Base-by-base conservation (phyloP, 2,113 vertebrate species). In the Steatornis caripensis region DNA sequence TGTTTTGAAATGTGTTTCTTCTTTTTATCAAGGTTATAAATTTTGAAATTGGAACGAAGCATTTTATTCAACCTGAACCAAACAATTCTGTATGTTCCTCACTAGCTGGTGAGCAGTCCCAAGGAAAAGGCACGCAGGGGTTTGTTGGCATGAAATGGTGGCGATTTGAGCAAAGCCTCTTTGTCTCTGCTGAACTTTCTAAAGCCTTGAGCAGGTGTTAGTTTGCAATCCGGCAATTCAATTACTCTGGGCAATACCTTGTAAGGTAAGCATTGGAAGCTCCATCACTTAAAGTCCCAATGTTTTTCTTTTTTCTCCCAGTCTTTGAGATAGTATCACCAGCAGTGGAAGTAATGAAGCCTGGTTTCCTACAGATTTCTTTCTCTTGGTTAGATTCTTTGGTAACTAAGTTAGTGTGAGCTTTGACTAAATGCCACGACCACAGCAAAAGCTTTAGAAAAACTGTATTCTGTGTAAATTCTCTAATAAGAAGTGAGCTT, bases 221-320 rank as follows among this genome's bases (percentile, higher is more conserved):
- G 77, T 91, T 96, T 93, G 77, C 81, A 84, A 84, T 60, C 65
- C 66, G 58, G 89, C 57, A 34, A 84, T 95, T 93, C 89, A 93
- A 72, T 96, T 95, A 91, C 92, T 91, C 61, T 45, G 89, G 70
- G 94, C 94, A 82, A 64, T 96, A 93, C 65, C 96, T 95, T 93
- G 84, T 89, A 69, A 87, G 86, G 77, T 84, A 86, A 92, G 93
- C 55, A 69, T 61, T 95, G 90, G 92, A 61, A 93, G 58, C 70
- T 93, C 66, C 69, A 49, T 89, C 81, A 53, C 69, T 72, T 79
- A 39, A 49, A 96, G 80, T 71, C 72, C 55, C 84, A 60, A 48
- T 89, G 84, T 82, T 95, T 87, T 84, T 6, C 49, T 55, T 93
- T 91, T 58, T 46, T 53, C 69, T 62, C 39, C 23, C 6, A 1